Base-by-base conservation (phyloP, 2,113 vertebrate genomes). In the Cygnus buccinator region DNA sequence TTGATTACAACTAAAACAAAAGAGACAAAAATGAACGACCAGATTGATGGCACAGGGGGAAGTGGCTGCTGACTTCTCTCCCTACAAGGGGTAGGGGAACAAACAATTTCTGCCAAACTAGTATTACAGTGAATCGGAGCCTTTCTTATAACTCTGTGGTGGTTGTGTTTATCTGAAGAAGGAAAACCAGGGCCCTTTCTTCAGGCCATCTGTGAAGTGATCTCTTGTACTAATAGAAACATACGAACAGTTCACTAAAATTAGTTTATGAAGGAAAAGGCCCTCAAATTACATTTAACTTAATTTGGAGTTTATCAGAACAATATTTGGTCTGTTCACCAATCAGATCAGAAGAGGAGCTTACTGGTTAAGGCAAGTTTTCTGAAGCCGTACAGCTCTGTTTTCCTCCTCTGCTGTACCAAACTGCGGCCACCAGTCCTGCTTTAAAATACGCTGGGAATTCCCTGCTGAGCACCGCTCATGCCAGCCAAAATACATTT, bases 401-500 rank as follows among this genome's bases (percentile, higher is more conserved):
- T 83, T 59, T 50, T 65, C 31, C 26, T 61, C 29, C 37, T 61
- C 57, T 72, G 61, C 90, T 75, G 43, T 46, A 83, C 35, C 77
- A 89, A 66, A 74, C 74, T 13, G 19, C 61, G 41, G 29, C 62
- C 92, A 89, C 54, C 73, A 87, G 33, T 75, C 44, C 76, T 43
- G 61, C 85, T 92, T 81, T 81, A 66, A 93, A 61, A 84, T 52
- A 90, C 39, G 43, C 76, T 46, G 84, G 41, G 71, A 94, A 95
- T 87, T 95, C 94, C 96, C 74, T 77, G 67, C 80, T 79, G 89
- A 87, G 55, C 35, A 21, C 66, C 35, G 77, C n/a, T 74, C 87
- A 3, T 3, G 2, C 26, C 80, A 76, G 91, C 66, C 91, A 91
- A 94, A 89, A 95, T 14, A 96, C 86, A 92, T 41, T 76, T 78